Base-by-base conservation (phyloP, 2,113 vertebrate genomes). In the Ctenodactylus gundi region DNA sequence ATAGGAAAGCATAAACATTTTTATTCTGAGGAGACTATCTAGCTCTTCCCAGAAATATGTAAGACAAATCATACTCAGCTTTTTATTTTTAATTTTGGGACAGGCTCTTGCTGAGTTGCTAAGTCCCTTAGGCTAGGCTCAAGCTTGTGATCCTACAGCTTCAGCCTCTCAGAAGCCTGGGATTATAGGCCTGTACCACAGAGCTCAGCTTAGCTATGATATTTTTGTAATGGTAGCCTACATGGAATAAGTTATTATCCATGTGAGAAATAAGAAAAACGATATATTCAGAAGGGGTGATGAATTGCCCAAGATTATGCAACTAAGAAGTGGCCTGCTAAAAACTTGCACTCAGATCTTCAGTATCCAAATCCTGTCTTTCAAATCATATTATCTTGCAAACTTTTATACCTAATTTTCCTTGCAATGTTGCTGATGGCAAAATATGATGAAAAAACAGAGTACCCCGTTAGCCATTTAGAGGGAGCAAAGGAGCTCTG, bases 231-330 rank as follows among this genome's bases (percentile, higher is more conserved):
- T 29, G 57, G 60, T 49, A 46, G 31, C 29, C 49, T 14, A 44
- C 73, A 77, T 76, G 27, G 46, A n/a, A 21, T n/a, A 92, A 76
- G 49, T 10, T 23, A 76, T 77, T 34, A 85, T 62, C 49, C 20
- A 5, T 41, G 9, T 76, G 53, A 81, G n/a, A 93, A 93, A 78
- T 4, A 44, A 94, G 85, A 93, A 93, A 93, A 76, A 7, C 25
- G 34, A 84, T 31, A 84, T 31, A 58, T 70, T 95, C 88, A 84
- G 46, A 90, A 46, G 84, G 25, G 64, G 46, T n/a, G 58, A 90
- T 34, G 41, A 64, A 93, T 36, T 75, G 49, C 49, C 57, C 29
- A 51, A 62, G 25, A 62, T 49, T 41, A 20, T 25, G 62, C 23
- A n/a, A 41, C 13, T 53, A 75, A 60, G 70, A 84, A 88, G 31